These are phyloP conservation scores for Drosophila melanica DNA, from an alignment of 1,140 invertebrate genomes.

Conservation along the genomic window DNA sequence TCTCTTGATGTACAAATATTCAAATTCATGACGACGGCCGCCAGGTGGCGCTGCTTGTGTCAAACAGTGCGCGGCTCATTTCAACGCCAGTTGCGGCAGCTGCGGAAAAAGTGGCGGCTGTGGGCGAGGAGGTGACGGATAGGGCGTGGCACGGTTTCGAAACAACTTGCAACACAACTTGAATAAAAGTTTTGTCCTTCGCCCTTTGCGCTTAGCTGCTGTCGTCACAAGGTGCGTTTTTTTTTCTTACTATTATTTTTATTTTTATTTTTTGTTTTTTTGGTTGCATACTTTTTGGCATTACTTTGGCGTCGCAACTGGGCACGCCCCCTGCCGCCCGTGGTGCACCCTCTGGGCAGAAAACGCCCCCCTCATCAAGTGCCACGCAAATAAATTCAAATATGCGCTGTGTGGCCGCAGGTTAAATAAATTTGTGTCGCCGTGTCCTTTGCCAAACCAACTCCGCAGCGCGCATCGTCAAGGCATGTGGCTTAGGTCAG, in stretches of 20 bases:
- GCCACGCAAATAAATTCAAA: conserved; percentile 75
- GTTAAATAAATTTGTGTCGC: conserved; percentile 73
- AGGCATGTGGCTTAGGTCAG: conserved; percentile 34
- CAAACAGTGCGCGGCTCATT: conserved; percentile 68
- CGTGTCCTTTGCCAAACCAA: conserved; percentile 21
- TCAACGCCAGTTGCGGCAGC: conserved; percentile 36
- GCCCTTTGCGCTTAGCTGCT: conserved; percentile 33
- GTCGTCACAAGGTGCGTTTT: conserved; percentile 63
- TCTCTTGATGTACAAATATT: conserved; percentile 44
- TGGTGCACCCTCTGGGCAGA: background rate
- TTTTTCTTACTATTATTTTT: conserved; percentile 22
- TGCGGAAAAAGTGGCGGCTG: conserved; percentile 24
- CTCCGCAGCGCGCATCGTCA: conserved; percentile 19
- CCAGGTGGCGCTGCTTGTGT: conserved; percentile 75
- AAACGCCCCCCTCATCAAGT: conserved; percentile 4
- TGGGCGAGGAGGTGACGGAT: background rate
- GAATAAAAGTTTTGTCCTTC: conserved; percentile 60
- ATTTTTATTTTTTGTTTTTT: background rate
- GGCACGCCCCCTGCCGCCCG: conserved; percentile 14
- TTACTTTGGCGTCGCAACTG: conserved; percentile 63
- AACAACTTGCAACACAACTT: conserved; percentile 75
- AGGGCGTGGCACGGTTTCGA: conserved; percentile 34
- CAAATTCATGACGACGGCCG: conserved; percentile 71
- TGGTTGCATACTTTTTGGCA: conserved; percentile 71
- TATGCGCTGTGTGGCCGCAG: conserved; percentile 74